Percentiles rank a stretch among this genome's conserved stretches.
Conservation (phyloP, 2,113 vertebrate genomes). For the Hipposideros armiger region DNA sequence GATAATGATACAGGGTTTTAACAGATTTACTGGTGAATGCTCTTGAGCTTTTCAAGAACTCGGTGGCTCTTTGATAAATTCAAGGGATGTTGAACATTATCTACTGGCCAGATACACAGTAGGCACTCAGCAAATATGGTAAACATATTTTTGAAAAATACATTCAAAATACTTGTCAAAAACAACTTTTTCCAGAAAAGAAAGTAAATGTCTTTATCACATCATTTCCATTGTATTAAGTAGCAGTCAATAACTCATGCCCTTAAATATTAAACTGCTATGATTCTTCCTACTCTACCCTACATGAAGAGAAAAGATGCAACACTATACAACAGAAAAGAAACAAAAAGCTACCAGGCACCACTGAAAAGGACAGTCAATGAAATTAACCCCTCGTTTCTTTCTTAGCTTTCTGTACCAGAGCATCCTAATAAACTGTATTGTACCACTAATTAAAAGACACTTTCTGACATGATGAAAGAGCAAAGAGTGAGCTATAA, state of each 20-base stretch:
- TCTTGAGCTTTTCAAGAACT: conserved; percentile 16
- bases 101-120: neutral
- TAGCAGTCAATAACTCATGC: neutral
- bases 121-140: neutral
- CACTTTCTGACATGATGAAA: neutral
- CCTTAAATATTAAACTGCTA: neutral
- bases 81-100: neutral
- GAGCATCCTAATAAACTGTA: neutral
- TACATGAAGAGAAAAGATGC: neutral
- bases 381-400: neutral
- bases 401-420: neutral
- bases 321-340: neutral
- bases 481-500: neutral
- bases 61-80: neutral
- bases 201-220: neutral
- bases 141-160: conserved; percentile 1
- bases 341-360: neutral
- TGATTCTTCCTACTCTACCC: neutral
- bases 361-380: neutral
- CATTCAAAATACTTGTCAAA: neutral
- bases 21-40: neutral
- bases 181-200: conserved; percentile 38
- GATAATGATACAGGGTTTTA: neutral
- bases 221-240: neutral
- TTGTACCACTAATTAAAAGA: neutral